Conservation (phyloP, 2,888 invertebrate genomes). For the Allophyes oxyacanthae region DNA sequence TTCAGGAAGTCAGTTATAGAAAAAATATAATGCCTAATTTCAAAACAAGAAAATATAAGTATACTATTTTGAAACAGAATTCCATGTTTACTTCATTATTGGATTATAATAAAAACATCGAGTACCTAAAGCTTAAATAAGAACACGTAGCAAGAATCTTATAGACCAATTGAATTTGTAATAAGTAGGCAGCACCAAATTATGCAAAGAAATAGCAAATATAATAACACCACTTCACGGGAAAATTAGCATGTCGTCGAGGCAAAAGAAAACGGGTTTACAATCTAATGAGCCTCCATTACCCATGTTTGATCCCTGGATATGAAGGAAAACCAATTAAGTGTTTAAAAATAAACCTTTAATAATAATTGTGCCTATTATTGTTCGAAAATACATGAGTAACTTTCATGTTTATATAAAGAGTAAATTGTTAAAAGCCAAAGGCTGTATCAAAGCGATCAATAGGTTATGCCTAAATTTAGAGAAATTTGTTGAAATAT, state of each 20-base stretch:
- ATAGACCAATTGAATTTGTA: too few relatives aligned
- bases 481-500: slow-evolving; percentile 27
- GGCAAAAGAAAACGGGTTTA: slow-evolving; percentile 15
- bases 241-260: slow-evolving; percentile 4
- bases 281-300: slow-evolving; percentile 34
- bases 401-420: slow-evolving; percentile 29
- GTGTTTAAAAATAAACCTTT: slow-evolving; percentile 21
- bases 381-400: slow-evolving; percentile 22
- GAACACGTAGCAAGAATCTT: too few relatives aligned
- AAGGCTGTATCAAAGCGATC: slow-evolving; percentile 47
- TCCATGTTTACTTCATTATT: too few relatives aligned
- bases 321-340: slow-evolving; percentile 36
- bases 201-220: slow-evolving; percentile 6
- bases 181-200: neutral
- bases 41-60: too few relatives aligned
- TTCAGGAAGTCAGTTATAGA: too few relatives aligned
- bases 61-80: too few relatives aligned
- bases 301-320: slow-evolving; percentile 36
- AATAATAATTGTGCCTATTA: slow-evolving; percentile 24
- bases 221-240: slow-evolving; percentile 19
- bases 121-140: too few relatives aligned
- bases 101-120: too few relatives aligned
- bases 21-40: too few relatives aligned
- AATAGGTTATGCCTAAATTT: slow-evolving; percentile 28
- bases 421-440: slow-evolving; percentile 54